Evolutionary conservation across 1,140 invertebrate genomes (phyloP).

Genomic region (Formica selysi): DNA sequence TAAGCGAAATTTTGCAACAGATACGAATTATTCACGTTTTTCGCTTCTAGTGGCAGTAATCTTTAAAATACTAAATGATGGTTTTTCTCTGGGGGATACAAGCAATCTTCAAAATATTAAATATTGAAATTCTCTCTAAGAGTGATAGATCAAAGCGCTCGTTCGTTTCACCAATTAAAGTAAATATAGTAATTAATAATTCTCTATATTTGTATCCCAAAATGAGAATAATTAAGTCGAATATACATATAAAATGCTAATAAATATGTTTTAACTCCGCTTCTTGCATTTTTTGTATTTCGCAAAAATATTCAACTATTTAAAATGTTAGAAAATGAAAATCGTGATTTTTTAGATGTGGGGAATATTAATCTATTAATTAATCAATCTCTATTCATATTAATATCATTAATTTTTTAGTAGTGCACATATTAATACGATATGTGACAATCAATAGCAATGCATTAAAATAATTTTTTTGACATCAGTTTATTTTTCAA

Average conservation of each 20-base stretch:
- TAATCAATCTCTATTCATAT: conserved; percentile 8
- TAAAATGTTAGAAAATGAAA: not conserved
- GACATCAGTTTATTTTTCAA: conserved; percentile 13
- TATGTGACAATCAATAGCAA: not conserved
- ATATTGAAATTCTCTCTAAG: conserved; percentile 12
- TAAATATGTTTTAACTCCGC: not conserved
- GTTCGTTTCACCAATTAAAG: not conserved
- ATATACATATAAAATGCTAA: not conserved
- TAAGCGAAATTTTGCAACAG: conserved; percentile 20
- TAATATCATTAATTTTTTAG: not conserved
- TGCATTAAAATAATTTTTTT: not conserved
- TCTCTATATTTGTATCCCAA: not conserved
- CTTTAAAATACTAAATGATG: conserved; percentile 9
- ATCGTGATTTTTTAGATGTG: not conserved
- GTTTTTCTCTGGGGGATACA: too few species aligned
- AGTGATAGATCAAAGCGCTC: not conserved
- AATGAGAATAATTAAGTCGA: not conserved
- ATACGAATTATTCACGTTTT: conserved; percentile 42
- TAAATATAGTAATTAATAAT: not conserved
- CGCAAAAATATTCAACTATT: not conserved
- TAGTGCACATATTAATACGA: not conserved
- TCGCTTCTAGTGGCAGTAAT: conserved; percentile 7
- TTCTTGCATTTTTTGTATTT: not conserved
- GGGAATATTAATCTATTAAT: not conserved
- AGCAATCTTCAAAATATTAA: conserved; percentile 36